Base-by-base conservation (phyloP, 2,113 vertebrate genomes). In the Prionailurus viverrinus region DNA sequence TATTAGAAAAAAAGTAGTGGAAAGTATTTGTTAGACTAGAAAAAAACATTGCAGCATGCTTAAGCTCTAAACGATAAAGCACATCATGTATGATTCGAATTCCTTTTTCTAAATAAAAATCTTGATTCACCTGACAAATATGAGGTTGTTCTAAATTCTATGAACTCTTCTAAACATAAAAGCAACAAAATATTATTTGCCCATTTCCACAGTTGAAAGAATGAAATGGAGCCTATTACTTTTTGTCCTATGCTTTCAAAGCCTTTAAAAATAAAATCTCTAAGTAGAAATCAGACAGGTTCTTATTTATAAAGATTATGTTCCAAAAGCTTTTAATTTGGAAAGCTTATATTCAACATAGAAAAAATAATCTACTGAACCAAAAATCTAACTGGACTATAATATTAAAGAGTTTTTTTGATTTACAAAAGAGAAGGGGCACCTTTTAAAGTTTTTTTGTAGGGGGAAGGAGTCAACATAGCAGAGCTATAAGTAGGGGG, bases 111-210 rank as follows among this genome's bases (percentile, higher is more conserved):
- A 84, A 66, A 76, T 93, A 86, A 94, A 88, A 94, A 89, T 61
- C 66, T 19, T 94, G 61, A 89, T 82, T 97, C 5, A 1, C 33
- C 25, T 98, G 51, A 95, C 36, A 96, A 97, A 98, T 81, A 97
- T 13, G 16, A 98, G 74, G 55, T 2, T 82, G 97, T 95, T 95
- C 68, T 96, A 96, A 97, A 94, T 66, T 58, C 87, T 27, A 69
- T 51, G 41, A 53, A 69, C 36, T 92, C 90, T 96, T n/a, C 41
- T 13, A 82, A 92, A 96, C 63, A 80, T 41, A 39, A 89, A 87
- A 55, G 12, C 31, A 86, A 21, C 12, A 92, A 92, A 83, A 93
- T 92, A 81, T 88, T 36, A 94, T 61, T 89, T 91, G 94, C 36
- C 18, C 61, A 92, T 11, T 61, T 96, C 14, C 71, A 21, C 7